A percentile compares a stretch with the other conserved stretches of the same genome.
These are phyloP conservation scores for Plecturocebus donacophilus DNA, from an alignment of 2,113 vertebrate genomes.

Conservation along the genomic window DNA sequence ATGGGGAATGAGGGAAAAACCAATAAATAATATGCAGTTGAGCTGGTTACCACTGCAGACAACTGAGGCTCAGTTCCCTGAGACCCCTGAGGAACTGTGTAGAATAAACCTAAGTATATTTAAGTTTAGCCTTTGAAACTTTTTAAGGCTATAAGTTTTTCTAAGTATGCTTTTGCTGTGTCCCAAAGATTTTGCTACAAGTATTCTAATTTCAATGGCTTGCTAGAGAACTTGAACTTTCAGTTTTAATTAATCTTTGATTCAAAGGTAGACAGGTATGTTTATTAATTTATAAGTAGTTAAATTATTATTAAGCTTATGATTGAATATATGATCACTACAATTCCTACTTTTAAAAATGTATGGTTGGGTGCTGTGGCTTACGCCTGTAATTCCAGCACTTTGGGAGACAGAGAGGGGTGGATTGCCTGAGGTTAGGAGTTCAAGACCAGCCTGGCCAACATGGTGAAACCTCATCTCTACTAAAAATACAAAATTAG, in stretches of 20 bases:
- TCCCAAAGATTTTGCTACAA: background rate
- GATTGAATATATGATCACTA: background rate
- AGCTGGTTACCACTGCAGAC: background rate
- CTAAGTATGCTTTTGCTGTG: background rate
- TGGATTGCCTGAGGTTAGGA: no score
- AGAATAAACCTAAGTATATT: background rate
- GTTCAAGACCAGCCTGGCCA: no score
- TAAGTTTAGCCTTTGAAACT: background rate
- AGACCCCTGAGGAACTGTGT: background rate
- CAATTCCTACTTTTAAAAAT: background rate
- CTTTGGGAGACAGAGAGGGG: no score
- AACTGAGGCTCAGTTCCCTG: background rate
- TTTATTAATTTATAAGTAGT: background rate
- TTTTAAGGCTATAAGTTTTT: background rate
- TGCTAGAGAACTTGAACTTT: slow-evolving; percentile 8
- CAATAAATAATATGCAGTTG: background rate
- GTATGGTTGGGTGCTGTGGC: no score
- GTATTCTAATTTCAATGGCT: slow-evolving; percentile 8
- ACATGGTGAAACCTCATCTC: no score
- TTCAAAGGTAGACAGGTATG: background rate
- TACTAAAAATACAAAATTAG: no score
- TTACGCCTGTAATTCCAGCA: no score
- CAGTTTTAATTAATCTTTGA: slow-evolving; percentile 37
- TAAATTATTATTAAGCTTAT: background rate
- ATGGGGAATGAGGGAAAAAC: background rate